phyloP scores from a whole-genome alignment of 2,113 vertebrate species.

The Leptobrachium ailaonicum region DNA sequence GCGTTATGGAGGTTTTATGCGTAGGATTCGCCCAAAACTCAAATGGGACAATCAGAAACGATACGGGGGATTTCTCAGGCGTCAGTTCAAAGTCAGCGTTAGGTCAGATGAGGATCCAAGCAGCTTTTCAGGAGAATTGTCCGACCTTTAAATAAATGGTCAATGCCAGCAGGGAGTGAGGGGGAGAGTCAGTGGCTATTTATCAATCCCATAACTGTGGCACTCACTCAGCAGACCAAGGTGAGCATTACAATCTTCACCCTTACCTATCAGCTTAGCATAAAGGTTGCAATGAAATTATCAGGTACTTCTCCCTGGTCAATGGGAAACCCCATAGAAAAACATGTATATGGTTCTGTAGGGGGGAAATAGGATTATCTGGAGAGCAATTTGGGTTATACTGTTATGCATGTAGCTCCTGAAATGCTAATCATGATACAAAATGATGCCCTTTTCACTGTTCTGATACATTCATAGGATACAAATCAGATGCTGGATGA shows the following conservation, averaged over 20 bases:
- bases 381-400: too few relatives aligned
- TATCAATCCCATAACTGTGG: not conserved
- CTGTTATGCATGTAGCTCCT: too few relatives aligned
- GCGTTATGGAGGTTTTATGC: slow-evolving; percentile 93
- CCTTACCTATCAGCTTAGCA: not conserved
- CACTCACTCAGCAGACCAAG: not conserved
- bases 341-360: not conserved
- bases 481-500: too few relatives aligned
- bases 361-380: too few relatives aligned
- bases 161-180: not conserved
- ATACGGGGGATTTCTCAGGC: slow-evolving; percentile 89
- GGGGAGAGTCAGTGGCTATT: slow-evolving; percentile 3
- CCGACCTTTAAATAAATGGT: slow-evolving; percentile 65
- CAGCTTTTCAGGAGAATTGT: slow-evolving; percentile 70
- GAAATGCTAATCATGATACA: too few relatives aligned
- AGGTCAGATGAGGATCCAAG: slow-evolving; percentile 83
- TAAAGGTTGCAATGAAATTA: too few relatives aligned
- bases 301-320: not conserved
- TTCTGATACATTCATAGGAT: too few relatives aligned
- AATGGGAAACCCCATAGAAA: not conserved
- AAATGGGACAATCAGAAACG: slow-evolving; percentile 95
- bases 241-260: not conserved
- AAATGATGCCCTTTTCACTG: too few relatives aligned
- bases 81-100: slow-evolving; percentile 89
- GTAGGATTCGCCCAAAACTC: slow-evolving; percentile 89